phyloP scores from a whole-genome alignment of 2,113 vertebrate genomes.

The Phalacrocorax carbo region DNA sequence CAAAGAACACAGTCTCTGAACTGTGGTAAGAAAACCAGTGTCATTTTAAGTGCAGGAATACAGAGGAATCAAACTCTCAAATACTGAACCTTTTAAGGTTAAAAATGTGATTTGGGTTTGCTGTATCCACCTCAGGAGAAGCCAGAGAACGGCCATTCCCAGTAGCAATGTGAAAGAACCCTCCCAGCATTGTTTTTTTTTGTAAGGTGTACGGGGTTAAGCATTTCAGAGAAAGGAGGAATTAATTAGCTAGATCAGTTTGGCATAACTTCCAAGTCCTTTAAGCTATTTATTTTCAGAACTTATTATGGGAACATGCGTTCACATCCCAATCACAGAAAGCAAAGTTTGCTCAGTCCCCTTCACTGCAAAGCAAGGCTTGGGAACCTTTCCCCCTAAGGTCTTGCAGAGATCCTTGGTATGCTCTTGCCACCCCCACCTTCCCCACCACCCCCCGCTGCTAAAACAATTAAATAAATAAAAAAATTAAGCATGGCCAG shows the following conservation, averaged over 20 bases:
- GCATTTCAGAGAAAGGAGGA: neutral
- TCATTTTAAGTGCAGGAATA: fast-evolving
- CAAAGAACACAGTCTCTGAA: neutral
- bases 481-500: neutral
- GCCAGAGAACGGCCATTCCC: neutral
- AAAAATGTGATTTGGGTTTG: neutral
- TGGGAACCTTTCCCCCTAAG: neutral
- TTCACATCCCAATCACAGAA: neutral
- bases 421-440: neutral
- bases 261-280: neutral
- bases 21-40: neutral
- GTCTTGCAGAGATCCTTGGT: too few relatives aligned
- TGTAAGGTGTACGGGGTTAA: neutral
- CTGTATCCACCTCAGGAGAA: neutral
- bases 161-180: neutral
- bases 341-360: neutral
- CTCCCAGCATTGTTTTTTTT: neutral
- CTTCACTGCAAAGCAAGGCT: neutral
- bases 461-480: neutral
- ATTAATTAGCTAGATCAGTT: neutral
- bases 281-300: neutral
- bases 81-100: neutral
- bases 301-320: neutral
- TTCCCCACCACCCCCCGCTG: fast-evolving
- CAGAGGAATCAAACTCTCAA: neutral